Percentiles rank a stretch among this genome's conserved stretches.
Evolutionary conservation across 2,888 invertebrate genomes (phyloP).

Genomic region (Hoplodrina blanda): DNA sequence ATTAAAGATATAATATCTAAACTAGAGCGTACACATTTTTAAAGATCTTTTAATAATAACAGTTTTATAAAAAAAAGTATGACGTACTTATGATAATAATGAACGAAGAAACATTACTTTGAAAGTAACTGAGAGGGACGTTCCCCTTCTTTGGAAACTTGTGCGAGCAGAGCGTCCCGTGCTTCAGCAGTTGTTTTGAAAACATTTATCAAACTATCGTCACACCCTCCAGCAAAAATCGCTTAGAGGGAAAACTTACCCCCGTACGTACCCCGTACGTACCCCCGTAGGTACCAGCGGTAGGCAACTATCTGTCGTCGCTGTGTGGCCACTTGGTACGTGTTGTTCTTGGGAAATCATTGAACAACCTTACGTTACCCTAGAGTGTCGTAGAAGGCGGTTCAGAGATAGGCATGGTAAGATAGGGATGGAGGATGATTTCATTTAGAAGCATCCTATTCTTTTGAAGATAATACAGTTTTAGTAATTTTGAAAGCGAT

Average conservation of each 20-base stretch:
- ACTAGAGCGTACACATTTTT: background rate
- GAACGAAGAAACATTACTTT: conserved; percentile 6
- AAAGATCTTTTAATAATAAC: conserved; percentile 1
- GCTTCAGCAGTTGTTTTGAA: conserved; percentile 32
- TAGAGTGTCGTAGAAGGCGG: background rate
- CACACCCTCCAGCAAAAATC: conserved; percentile 43
- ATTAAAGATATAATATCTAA: background rate
- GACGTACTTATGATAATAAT: background rate
- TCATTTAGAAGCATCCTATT: no score
- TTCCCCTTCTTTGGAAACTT: conserved; percentile 35
- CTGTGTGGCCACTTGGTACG: background rate
- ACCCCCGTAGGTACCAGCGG: conserved; percentile 1
- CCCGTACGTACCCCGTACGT: background rate
- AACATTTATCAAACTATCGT: conserved; percentile 60
- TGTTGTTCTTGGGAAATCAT: conserved; percentile 6
- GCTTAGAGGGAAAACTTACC: conserved; percentile 36
- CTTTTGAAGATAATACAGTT: no score
- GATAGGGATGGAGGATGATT: no score
- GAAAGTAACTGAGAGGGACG: background rate
- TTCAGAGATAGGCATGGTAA: no score
- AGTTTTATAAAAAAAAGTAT: background rate
- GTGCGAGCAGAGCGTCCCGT: conserved; percentile 25
- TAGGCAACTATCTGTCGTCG: conserved; percentile 3
- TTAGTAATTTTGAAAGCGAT: no score
- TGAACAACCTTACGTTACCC: background rate